These are phyloP conservation scores for Cichladusa arquata DNA, from an alignment of 2,113 vertebrate genomes.

Conservation along the genomic window DNA sequence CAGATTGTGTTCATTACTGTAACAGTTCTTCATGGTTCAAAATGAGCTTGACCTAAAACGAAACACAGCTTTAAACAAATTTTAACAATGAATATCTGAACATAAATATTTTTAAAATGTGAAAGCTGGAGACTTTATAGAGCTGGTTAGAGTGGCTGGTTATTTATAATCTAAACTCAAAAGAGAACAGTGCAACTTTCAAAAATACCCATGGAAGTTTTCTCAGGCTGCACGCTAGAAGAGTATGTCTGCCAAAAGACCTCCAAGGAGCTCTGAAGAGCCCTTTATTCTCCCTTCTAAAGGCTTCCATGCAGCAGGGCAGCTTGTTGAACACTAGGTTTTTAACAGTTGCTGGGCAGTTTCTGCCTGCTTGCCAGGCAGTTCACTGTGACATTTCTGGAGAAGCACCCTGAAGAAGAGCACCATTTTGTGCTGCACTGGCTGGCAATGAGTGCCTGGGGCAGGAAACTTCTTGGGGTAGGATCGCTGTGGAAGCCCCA, in stretches of 20 bases:
- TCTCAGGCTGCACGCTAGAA: not conserved
- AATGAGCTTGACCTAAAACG: not conserved
- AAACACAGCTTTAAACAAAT: not conserved
- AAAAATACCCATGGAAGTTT: constrained; percentile 14
- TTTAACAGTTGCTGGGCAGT: not conserved
- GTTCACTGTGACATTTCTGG: not conserved
- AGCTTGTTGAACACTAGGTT: not conserved
- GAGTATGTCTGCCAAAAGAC: not conserved
- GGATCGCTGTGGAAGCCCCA: not conserved
- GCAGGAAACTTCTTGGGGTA: not conserved
- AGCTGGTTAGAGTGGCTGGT: not conserved
- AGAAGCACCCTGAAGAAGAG: not conserved
- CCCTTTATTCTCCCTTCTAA: constrained; percentile 15
- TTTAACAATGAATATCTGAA: not conserved
- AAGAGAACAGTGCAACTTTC: not conserved
- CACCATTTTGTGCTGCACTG: not conserved
- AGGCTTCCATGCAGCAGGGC: not conserved
- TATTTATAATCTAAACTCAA: not conserved
- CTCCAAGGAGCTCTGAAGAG: constrained; percentile 32
- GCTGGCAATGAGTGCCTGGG: fast-evolving
- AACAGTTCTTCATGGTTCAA: not conserved
- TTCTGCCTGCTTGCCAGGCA: not conserved
- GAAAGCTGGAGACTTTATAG: not conserved
- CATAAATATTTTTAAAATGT: not conserved
- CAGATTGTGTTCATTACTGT: not conserved